Percentiles rank a stretch among this genome's conserved stretches.
These are phyloP conservation scores for Edolisoma coerulescens DNA, from an alignment of 2,113 vertebrate genomes.

Conservation along the genomic window DNA sequence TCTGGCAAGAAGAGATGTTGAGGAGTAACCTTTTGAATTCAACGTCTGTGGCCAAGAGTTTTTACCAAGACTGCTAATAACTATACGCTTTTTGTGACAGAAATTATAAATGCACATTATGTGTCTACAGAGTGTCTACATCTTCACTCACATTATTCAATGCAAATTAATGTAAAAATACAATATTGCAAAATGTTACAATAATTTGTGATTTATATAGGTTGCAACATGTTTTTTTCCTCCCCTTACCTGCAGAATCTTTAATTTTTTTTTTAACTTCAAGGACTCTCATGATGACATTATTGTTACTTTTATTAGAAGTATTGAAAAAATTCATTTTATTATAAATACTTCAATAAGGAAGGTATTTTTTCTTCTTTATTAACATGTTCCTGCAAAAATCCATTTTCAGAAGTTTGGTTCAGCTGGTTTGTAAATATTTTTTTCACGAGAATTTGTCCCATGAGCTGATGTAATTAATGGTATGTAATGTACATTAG, in stretches of 20 bases:
- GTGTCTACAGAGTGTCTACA: no score
- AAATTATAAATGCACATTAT: neutral
- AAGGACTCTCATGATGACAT: neutral
- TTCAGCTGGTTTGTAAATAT: neutral
- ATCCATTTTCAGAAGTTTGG: neutral
- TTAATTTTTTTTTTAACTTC: neutral
- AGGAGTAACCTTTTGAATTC: neutral
- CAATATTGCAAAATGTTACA: neutral
- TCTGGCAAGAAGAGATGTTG: neutral
- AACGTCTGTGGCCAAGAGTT: neutral
- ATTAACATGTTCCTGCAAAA: neutral
- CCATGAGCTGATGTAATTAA: neutral
- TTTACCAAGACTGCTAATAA: neutral
- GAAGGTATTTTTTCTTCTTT: neutral
- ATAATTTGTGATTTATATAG: neutral
- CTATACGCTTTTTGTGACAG: neutral
- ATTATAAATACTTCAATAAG: neutral
- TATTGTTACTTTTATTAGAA: neutral
- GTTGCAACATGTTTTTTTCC: neutral
- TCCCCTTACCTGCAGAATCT: neutral
- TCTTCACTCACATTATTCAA: neutral
- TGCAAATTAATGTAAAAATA: neutral
- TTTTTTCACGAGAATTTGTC: neutral
- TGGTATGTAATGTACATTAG: neutral
- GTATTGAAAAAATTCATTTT: neutral